Evolutionary conservation across 37 sponge, comb jelly and placozoan genomes (phyloP), one percentile per base, ranked within the genome.

Genomic region (Spongia lamella): DNA sequence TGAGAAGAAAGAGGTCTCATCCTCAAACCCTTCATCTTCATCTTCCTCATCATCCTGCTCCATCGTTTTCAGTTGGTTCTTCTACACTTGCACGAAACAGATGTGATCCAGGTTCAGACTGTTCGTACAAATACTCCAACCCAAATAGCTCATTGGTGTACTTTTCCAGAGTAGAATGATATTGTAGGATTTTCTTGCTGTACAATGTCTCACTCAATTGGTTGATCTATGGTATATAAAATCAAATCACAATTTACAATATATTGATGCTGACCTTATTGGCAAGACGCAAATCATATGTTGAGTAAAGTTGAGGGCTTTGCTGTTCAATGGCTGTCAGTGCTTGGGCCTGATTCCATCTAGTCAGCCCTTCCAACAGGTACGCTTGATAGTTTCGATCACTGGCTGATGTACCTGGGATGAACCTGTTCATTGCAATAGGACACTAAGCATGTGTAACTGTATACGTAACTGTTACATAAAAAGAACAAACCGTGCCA

Each of bases 81-180:
- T 43, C 47, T 43, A 43, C 47, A 3, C 3, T 30, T n/a, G n/a
- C n/a, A n/a, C n/a, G n/a, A n/a, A n/a, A n/a, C 34, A 63, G 32
- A 20, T 2, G 31, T 35, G 20, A n/a, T n/a, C n/a, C n/a, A n/a
- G n/a, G 17, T 2, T 72, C 82, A 25, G 24, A n/a, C 55, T 80
- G 82, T 7, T 1, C 7, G 32, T 52, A 73, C 22, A 73, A 47
- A 38, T 82, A 82, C 20, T 70, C 43, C 0, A 82, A 75, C 40
- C 83, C 75, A 56, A 82, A 52, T 1, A 65, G 51, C 68, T 82
- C 74, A 1, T 75, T 75, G 11, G 61, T 72, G 76, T 75, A 74
- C 37, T 49, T 7, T 5, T 56, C 31, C 36, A 68, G 83, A 65
- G 83, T 75, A 1, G 17, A 55, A 25, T 57, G 4, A 17, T 16